Base-by-base conservation (phyloP, 2,888 invertebrate genomes). In the Volucella zonaria region DNA sequence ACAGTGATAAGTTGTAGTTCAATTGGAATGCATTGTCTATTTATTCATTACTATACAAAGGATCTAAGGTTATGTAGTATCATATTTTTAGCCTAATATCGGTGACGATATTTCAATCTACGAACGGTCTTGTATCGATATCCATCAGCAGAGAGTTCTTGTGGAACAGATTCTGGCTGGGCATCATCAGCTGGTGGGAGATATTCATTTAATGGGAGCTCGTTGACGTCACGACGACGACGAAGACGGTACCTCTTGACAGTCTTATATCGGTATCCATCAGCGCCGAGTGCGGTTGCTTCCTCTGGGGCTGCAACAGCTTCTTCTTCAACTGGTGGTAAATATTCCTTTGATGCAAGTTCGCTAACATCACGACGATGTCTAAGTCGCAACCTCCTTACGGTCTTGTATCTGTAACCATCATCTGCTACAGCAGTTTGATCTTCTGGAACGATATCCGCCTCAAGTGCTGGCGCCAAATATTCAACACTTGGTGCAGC, bases 141-240 rank as follows among this genome's bases (percentile, higher is more conserved):
- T 0, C 89, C 88, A 80, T 89, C 87, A 0, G 82, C 83, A 6
- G 61, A 87, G 0, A 89, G 87, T 0, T 87, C 81, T 0, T 87
- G 87, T 54, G 87, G 87, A 9, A 68, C 14, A 1, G 68, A 79
- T 68, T 87, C 87, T 0, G 31, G n/a, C 4, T 23, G 23, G 23
- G 3, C 23, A 23, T 23, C 23, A 23, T 23, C 23, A 23, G 56
- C 70, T 66, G 38, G n/a, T 76, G 87, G 88, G 66, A 88, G 77
- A 71, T 88, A 87, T 12, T 87, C 88, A 0, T 67, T 82, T 1
- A 70, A 61, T 85, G 79, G 82, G 1, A 89, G 76, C 67, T 89
- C 89, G 40, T 66, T 87, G 0, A 89, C 89, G 75, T 89, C 89
- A 87, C 89, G 88, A 67, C 87, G 88, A 77, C 51, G 88, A n/a